These are phyloP conservation scores for Cyrtonyx montezumae DNA, from an alignment of 2,113 vertebrate species.

Conservation along the genomic window DNA sequence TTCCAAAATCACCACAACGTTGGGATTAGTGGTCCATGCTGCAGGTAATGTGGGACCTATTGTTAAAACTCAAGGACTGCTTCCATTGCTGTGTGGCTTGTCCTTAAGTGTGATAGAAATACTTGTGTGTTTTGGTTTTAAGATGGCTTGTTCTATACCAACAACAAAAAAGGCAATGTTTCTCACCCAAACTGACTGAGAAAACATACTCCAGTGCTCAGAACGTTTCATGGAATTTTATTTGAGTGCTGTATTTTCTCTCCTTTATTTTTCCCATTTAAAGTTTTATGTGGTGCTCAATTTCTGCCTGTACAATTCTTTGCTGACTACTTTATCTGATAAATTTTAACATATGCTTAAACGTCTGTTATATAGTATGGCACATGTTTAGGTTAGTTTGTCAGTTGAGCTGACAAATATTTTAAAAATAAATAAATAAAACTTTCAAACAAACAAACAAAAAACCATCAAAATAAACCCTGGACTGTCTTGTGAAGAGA, in stretches of 20 bases:
- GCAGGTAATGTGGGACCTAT: conserved; percentile 82
- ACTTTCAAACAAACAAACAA: neutral
- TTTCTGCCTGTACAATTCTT: neutral
- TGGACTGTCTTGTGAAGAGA: neutral
- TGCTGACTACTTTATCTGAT: neutral
- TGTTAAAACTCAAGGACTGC: neutral
- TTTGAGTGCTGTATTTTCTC: neutral
- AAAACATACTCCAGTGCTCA: neutral
- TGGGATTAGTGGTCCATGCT: conserved; percentile 97
- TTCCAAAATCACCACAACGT: conserved; percentile 96
- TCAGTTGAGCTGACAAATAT: neutral
- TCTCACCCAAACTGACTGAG: neutral
- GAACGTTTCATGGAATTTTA: neutral
- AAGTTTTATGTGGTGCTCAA: neutral
- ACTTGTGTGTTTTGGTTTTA: neutral
- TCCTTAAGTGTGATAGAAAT: neutral
- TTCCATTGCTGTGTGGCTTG: neutral
- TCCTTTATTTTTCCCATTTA: neutral
- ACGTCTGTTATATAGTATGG: neutral
- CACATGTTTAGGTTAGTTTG: neutral
- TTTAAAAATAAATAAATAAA: neutral
- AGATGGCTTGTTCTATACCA: neutral
- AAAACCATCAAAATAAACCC: too few relatives aligned
- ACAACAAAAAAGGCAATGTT: neutral
- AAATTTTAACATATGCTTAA: neutral